phyloP scores from a whole-genome alignment of 2,113 vertebrate genomes.

The cattle (Bos taurus) region ARS-UCD2.0 NC_037340.1:39347501-39348000 shows the following conservation, averaged over 20 bases:
- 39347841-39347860: conserved; percentile 67
- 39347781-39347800: conserved; percentile 65
- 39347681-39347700: background rate
- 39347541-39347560: background rate
- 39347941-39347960: conserved; percentile 71
- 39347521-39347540: background rate
- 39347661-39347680: background rate
- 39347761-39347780: conserved; percentile 57
- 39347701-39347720: background rate
- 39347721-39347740: background rate
- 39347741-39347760: background rate
- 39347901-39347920: conserved; percentile 70
- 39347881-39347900: conserved; percentile 72
- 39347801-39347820: conserved; percentile 63
- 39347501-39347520: background rate
- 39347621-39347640: background rate
- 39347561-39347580: background rate
- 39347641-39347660: background rate
- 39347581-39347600: background rate
- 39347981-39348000: conserved; percentile 71
- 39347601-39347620: background rate
- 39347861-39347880: conserved; percentile 64
- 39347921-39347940: conserved; percentile 70
- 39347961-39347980: conserved; percentile 60
- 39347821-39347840: conserved; percentile 24